A percentile compares a stretch with the other conserved stretches of the same genome.
Conservation (phyloP, 2,113 vertebrate species). For the Coreoperca whiteheadi region DNA sequence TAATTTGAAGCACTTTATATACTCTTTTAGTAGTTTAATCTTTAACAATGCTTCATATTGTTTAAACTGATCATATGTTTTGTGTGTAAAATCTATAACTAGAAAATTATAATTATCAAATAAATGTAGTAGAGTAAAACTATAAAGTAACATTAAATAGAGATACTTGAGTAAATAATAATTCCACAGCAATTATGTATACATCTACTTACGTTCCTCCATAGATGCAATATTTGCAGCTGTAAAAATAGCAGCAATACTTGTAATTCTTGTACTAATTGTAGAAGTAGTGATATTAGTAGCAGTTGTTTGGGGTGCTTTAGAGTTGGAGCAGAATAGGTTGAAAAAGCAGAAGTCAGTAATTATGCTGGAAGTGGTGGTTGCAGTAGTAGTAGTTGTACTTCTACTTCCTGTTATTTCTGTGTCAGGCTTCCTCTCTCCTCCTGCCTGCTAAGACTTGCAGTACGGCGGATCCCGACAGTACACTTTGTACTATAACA, state of each 20-base stretch:
- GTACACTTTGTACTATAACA: conserved; percentile 57
- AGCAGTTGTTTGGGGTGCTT: not conserved
- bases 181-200: not conserved
- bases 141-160: not conserved
- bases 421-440: conserved; percentile 33
- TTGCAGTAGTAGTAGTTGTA: not conserved
- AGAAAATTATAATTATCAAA: not conserved
- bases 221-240: too few species aligned
- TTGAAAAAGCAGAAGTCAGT: not conserved
- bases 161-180: not conserved
- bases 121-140: not conserved
- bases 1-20: not conserved
- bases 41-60: not conserved
- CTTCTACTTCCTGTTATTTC: conserved; percentile 31
- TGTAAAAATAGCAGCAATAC: not conserved
- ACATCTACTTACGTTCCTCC: too few species aligned
- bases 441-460: conserved; percentile 59
- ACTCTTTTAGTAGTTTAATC: not conserved
- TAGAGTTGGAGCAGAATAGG: not conserved
- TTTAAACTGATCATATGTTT: not conserved
- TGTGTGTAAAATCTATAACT: not conserved
- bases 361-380: not conserved
- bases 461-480: conserved; percentile 34
- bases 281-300: too few species aligned
- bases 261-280: not conserved